phyloP scores from a whole-genome alignment of 2,888 invertebrate species.

The Mesochorus sp. region DNA sequence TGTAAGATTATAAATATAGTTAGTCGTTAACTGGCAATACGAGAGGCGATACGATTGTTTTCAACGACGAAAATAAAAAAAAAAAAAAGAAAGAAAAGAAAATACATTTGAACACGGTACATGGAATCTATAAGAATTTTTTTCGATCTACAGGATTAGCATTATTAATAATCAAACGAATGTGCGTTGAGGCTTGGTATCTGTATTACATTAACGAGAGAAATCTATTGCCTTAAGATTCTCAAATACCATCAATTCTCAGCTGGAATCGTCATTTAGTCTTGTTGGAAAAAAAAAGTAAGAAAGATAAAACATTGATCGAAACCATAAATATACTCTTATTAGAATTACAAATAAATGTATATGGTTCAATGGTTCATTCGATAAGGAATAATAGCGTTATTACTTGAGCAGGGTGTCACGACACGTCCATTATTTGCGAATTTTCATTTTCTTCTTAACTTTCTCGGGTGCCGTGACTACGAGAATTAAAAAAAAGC shows the following conservation, averaged over 20 bases:
- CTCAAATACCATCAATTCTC: constrained; percentile 10
- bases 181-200: constrained; percentile 24
- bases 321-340: constrained; percentile 2
- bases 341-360: constrained; percentile 44
- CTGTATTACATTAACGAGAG: constrained; percentile 8
- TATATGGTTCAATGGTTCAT: constrained; percentile 46
- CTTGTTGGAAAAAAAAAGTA: constrained; percentile 6
- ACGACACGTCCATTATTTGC: constrained; percentile 26
- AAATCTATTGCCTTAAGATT: constrained; percentile 42
- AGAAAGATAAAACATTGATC: too few relatives aligned
- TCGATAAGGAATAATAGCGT: constrained; percentile 18
- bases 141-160: constrained; percentile 6
- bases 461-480: constrained; percentile 14
- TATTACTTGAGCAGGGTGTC: constrained; percentile 30
- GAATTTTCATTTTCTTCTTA: constrained; percentile 2
- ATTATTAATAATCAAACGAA: constrained; percentile 19
- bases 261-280: constrained; percentile 25
- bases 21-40: neutral
- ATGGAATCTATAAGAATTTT: constrained; percentile 29
- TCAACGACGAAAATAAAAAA: too few relatives aligned
- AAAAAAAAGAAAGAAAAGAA: neutral
- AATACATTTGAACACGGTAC: neutral
- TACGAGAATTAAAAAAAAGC: neutral
- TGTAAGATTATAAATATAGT: constrained; percentile 26
- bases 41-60: neutral